These are phyloP conservation scores for Phylloscopus trochilus DNA, from an alignment of 2,113 vertebrate species.

Conservation along the genomic window DNA sequence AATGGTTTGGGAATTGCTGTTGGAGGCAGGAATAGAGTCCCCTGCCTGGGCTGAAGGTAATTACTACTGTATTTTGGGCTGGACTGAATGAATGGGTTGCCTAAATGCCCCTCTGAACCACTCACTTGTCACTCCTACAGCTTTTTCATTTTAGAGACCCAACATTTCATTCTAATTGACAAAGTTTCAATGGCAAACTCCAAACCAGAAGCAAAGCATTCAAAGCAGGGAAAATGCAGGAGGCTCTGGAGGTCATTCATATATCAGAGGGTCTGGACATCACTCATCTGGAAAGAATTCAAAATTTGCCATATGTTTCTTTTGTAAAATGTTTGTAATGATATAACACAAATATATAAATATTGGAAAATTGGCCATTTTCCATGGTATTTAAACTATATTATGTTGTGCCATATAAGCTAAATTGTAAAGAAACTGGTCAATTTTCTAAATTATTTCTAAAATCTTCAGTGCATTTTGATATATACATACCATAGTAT, in stretches of 20 bases:
- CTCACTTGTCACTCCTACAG: background rate
- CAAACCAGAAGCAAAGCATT: constrained; percentile 18
- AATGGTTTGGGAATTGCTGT: background rate
- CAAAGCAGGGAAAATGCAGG: background rate
- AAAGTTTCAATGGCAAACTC: background rate
- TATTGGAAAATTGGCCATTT: constrained; percentile 22
- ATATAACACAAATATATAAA: constrained; percentile 28
- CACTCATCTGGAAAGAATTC: constrained; percentile 29
- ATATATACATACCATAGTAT: background rate
- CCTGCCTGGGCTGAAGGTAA: background rate
- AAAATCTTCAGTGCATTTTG: background rate
- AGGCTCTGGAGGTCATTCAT: background rate
- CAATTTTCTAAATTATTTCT: constrained; percentile 19
- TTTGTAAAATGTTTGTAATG: constrained; percentile 27
- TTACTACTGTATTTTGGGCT: background rate
- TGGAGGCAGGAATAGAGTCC: background rate
- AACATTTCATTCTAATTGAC: background rate
- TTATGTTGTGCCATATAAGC: background rate
- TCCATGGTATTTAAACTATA: constrained; percentile 1
- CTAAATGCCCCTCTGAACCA: background rate
- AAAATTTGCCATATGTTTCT: constrained; percentile 6
- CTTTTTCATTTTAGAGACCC: background rate
- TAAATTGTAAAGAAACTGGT: background rate
- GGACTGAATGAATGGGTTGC: background rate
- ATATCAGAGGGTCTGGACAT: background rate